These are phyloP conservation scores for Nerophis lumbriciformis DNA, from an alignment of 2,113 vertebrate species.

Conservation along the genomic window DNA sequence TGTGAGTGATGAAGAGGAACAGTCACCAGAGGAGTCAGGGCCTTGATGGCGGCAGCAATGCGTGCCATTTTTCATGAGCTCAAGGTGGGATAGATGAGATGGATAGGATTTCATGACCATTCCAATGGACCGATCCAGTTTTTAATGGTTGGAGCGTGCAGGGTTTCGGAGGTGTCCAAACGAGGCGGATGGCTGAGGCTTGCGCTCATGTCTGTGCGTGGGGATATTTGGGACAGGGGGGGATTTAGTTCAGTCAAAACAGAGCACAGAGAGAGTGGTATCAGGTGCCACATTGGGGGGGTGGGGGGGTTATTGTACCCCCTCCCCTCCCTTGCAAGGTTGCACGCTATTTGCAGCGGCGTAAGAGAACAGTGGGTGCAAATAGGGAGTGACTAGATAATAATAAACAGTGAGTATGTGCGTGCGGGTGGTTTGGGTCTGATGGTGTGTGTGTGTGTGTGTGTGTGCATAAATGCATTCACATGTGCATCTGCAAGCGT, in stretches of 20 bases:
- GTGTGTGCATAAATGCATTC: constrained; percentile 16
- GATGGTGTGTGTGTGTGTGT: constrained; percentile 17
- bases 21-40: constrained; percentile 34
- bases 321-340: constrained; percentile 7
- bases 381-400: constrained; percentile 34
- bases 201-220: constrained; percentile 34
- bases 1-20: constrained; percentile 22
- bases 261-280: constrained; percentile 33
- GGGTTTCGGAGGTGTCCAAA: constrained; percentile 22
- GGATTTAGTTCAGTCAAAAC: constrained; percentile 56
- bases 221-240: constrained; percentile 31
- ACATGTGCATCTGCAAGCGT: constrained; percentile 20
- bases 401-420: constrained; percentile 42
- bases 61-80: constrained; percentile 10
- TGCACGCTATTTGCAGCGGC: constrained; percentile 54
- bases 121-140: constrained; percentile 17
- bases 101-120: constrained; percentile 32
- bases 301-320: neutral
- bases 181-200: constrained; percentile 22
- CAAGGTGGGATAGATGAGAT: constrained; percentile 10
- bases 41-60: constrained; percentile 2
- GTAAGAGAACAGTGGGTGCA: constrained; percentile 42
- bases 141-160: constrained; percentile 13
- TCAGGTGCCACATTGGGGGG: constrained; percentile 36
- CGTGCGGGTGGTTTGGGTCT: constrained; percentile 36